A percentile compares a stretch with the other conserved stretches of the same genome.
Conservation (phyloP, 2,888 invertebrate genomes). For the Amaurobius ferox region DNA sequence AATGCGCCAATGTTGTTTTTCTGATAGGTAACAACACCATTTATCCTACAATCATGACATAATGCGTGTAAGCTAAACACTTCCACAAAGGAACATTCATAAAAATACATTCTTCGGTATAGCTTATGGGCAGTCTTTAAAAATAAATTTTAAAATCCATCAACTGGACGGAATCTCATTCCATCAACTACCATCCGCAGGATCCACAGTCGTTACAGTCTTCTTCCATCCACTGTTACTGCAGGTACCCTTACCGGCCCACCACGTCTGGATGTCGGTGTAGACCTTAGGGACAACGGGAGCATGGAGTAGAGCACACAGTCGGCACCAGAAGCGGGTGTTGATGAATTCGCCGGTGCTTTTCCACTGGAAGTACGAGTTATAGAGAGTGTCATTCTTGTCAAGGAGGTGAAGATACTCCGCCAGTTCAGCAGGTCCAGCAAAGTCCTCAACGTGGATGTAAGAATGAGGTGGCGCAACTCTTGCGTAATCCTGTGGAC, state of each 20-base stretch:
- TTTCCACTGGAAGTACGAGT: conserved; percentile 96
- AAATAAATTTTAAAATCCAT: too few relatives aligned
- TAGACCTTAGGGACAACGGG: conserved; percentile 79
- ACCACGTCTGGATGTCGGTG: conserved; percentile 87
- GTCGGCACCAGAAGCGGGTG: conserved; percentile 94
- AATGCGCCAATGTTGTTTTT: too few relatives aligned
- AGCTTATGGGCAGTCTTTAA: too few relatives aligned
- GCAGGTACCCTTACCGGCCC: conserved; percentile 70
- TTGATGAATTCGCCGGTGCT: conserved; percentile 97
- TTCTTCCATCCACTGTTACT: conserved; percentile 37
- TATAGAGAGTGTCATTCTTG: conserved; percentile 91
- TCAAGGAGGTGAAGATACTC: conserved; percentile 90
- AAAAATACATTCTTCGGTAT: too few relatives aligned
- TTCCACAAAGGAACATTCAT: too few relatives aligned
- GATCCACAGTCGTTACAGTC: too few relatives aligned
- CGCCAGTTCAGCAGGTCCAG: conserved; percentile 90
- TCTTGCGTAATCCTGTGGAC: conserved; percentile 91
- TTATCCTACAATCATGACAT: too few relatives aligned
- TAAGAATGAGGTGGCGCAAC: conserved; percentile 93
- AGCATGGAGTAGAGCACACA: conserved; percentile 89
- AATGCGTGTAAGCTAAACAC: too few relatives aligned
- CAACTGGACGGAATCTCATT: too few relatives aligned
- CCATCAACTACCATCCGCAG: too few relatives aligned
- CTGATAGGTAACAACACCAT: too few relatives aligned
- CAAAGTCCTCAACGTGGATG: conserved; percentile 97